Base-by-base conservation (phyloP, 2,888 invertebrate species). In the Drosophila anceps region DNA sequence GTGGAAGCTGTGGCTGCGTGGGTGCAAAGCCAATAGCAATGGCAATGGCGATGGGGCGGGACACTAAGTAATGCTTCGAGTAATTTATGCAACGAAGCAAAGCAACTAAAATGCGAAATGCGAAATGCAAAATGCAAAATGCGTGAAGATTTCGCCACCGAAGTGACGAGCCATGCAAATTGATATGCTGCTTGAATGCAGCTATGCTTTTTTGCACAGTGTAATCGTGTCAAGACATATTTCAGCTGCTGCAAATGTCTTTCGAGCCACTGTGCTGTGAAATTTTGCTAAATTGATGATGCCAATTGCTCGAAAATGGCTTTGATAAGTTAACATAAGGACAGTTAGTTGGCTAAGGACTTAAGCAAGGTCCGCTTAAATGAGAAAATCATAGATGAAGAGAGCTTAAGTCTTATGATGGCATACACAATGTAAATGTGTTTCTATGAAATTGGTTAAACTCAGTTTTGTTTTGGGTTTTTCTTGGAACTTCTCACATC, bases 81-180 rank as follows among this genome's bases (percentile, higher is more conserved):
- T 79, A 84, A 81, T 87, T 87, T 84, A 84, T 84, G 84, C 83
- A 87, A 67, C 83, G 79, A 79, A 67, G 82, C 79, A 81, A 76
- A 88, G 71, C 84, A 78, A 71, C 73, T 72, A 66, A 87, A 82
- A 79, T 54, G 37, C 10, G 24, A 54, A 51, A 20, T 81, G 71
- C 72, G 76, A 84, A 78, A 80, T 53, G 53, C 15, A 3, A 54
- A 39, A 54, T 81, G 72, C 73, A 76, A 84, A 81, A 83, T 78
- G 70, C 79, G 79, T 76, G 55, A 71, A 79, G 85, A 82, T 82
- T 85, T 82, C 60, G 55, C 62, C 37, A 62, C 58, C 68, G 39
- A 82, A 79, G 69, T 79, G 84, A 71, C 65, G 84, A 76, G 81
- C 81, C 82, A 85, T 82, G 86, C 81, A 85, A 82, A 79, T 76